Percentiles rank a stretch among this genome's conserved stretches.
Conservation (phyloP, 2,113 vertebrate species). For the Nerophis ophidion region DNA sequence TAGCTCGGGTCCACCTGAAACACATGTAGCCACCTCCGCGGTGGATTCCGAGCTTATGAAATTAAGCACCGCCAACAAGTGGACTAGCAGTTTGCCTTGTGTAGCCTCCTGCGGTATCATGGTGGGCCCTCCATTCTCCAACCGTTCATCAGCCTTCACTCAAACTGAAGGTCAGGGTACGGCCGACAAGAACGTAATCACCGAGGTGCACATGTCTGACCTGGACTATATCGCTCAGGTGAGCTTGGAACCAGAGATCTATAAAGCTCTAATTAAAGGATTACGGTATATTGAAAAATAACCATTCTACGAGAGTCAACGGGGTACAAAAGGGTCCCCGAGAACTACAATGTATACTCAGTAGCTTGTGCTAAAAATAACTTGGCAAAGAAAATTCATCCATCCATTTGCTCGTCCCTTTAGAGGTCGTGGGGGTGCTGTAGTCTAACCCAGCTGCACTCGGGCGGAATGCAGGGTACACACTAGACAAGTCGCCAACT, state of each 20-base stretch:
- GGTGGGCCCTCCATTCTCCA: conserved; percentile 12
- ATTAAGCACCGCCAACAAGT: conserved; percentile 7
- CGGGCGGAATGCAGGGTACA: too few relatives aligned
- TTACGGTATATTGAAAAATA: too few relatives aligned
- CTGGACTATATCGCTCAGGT: conserved; percentile 59
- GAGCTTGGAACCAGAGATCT: not conserved
- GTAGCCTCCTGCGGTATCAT: not conserved
- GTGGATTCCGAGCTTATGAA: not conserved
- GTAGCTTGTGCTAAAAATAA: too few relatives aligned
- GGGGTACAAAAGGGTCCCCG: too few relatives aligned
- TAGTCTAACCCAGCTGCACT: too few relatives aligned
- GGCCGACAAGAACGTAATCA: conserved; percentile 47
- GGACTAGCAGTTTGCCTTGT: not conserved
- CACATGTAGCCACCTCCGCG: not conserved
- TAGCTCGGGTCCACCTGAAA: not conserved
- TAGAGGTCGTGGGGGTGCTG: too few relatives aligned
- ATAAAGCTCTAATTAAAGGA: not conserved
- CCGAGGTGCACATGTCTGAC: conserved; percentile 61
- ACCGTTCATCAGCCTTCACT: conserved; percentile 11
- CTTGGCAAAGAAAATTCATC: too few relatives aligned
- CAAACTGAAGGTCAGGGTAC: conserved; percentile 41
- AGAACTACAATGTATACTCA: too few relatives aligned
- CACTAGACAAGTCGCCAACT: too few relatives aligned
- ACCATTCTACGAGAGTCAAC: too few relatives aligned
- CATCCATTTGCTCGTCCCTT: too few relatives aligned